A percentile compares a stretch with the other conserved stretches of the same genome.
Conservation (phyloP, 2,113 vertebrate genomes). For the Datnioides undecimradiatus region DNA sequence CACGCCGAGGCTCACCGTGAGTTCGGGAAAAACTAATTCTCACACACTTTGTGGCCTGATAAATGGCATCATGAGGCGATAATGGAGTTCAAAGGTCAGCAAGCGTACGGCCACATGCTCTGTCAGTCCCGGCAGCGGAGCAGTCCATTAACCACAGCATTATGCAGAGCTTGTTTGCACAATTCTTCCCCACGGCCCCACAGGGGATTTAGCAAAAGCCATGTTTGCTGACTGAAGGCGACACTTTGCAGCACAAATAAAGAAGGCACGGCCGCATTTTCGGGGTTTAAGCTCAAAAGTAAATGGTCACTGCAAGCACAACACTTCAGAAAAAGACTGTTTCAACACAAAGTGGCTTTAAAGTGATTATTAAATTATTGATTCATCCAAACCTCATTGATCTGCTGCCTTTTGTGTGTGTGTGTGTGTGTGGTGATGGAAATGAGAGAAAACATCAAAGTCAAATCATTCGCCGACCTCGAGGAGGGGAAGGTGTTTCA, state of each 20-base stretch:
- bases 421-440: slow-evolving; percentile 19
- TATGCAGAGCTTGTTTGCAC: slow-evolving; percentile 49
- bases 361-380: slow-evolving; percentile 16
- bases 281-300: slow-evolving; percentile 25
- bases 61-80: slow-evolving; percentile 33
- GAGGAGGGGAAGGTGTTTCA: too few species aligned
- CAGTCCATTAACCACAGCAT: slow-evolving; percentile 28
- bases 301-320: too few species aligned
- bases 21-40: neutral
- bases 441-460: slow-evolving; percentile 34
- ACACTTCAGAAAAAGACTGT: too few species aligned
- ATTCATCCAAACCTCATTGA: slow-evolving; percentile 33
- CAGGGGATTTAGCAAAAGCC: slow-evolving; percentile 37
- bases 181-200: slow-evolving; percentile 11
- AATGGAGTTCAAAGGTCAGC: slow-evolving; percentile 51
- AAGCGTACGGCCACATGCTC: slow-evolving; percentile 3
- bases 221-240: slow-evolving; percentile 53
- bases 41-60: slow-evolving; percentile 10
- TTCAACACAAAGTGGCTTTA: slow-evolving; percentile 23
- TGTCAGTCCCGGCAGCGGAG: slow-evolving; percentile 1
- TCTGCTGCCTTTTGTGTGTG: slow-evolving; percentile 11
- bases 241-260: slow-evolving; percentile 51
- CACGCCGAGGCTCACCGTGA: neutral
- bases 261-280: neutral
- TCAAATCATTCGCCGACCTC: neutral